These are phyloP conservation scores for Pantherophis guttatus DNA, from an alignment of 2,113 vertebrate genomes.

Conservation along the genomic window DNA sequence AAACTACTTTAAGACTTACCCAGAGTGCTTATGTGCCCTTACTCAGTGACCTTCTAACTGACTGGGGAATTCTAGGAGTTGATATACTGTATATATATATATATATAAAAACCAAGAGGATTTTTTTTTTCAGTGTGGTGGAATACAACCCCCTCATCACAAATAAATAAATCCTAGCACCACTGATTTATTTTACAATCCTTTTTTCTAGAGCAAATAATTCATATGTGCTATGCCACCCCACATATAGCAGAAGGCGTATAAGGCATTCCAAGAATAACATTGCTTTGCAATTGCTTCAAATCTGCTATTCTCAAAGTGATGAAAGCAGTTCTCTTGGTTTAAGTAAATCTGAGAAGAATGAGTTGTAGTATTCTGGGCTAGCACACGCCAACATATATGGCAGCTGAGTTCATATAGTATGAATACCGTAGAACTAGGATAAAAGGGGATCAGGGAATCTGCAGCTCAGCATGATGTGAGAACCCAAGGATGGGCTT, in stretches of 20 bases:
- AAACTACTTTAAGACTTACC: background rate
- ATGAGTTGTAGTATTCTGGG: background rate
- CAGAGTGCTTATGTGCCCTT: background rate
- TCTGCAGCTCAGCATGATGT: background rate
- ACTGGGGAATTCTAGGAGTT: background rate
- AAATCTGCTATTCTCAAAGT: background rate
- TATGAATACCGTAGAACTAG: background rate
- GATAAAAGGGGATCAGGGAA: background rate
- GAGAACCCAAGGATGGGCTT: background rate
- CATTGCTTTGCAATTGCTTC: background rate
- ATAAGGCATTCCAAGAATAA: background rate
- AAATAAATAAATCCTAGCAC: background rate
- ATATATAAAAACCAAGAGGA: no score
- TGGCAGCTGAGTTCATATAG: background rate
- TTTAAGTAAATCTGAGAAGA: background rate
- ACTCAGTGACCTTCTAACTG: background rate
- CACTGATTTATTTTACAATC: background rate
- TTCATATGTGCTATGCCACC: background rate
- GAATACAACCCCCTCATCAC: background rate
- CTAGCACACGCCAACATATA: background rate
- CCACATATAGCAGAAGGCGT: background rate
- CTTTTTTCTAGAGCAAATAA: background rate
- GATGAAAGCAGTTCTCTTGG: background rate
- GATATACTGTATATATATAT: no score
- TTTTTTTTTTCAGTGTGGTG: background rate